Evolutionary conservation across 1,140 invertebrate species (phyloP), one percentile per base, ranked within the genome.

Genomic region (Nebria ingens): DNA sequence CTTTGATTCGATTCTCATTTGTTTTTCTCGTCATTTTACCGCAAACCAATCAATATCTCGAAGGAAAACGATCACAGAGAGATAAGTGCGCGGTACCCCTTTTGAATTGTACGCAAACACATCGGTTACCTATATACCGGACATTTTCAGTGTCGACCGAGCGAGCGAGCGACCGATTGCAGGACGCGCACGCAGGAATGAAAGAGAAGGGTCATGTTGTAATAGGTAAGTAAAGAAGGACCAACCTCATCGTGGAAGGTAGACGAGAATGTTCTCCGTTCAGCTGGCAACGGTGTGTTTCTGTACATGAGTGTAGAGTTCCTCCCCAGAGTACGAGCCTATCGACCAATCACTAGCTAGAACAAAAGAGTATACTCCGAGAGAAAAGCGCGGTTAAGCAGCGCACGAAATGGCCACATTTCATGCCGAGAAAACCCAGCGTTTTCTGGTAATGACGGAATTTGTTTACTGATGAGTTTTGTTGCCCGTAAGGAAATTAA

Each of bases 391-490:
- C 9, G 4, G 40, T 17, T 17, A 45, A 45, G 40, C 40, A 45
- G 15, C 40, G 6, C 4, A 45, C 40, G 40, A 45, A 45, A 45
- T 45, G 40, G 40, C 40, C 17, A 45, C 40, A 45, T 6, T 45
- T 45, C 6, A 6, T 45, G 15, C 40, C 9, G n/a, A n/a, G n/a
- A n/a, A n/a, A n/a, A 17, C 3, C 40, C 9, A 4, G 6, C 15
- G 6, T 17, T 45, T 4, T 17, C 3, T 17, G 4, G 40, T 45
- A 45, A 45, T 45, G 40, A 45, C 40, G 40, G 17, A 45, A 45
- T 45, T 45, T 45, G 40, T 45, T 17, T 45, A 3, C 17, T 45
- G 40, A 45, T 45, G 40, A 45, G 40, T 45, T 45, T 45, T 17
- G 17, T 17, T n/a, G n/a, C n/a, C n/a, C 17, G 15, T 3, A 9